Conservation (phyloP, 2,888 invertebrate genomes). For the Leptothorax acervorum region DNA sequence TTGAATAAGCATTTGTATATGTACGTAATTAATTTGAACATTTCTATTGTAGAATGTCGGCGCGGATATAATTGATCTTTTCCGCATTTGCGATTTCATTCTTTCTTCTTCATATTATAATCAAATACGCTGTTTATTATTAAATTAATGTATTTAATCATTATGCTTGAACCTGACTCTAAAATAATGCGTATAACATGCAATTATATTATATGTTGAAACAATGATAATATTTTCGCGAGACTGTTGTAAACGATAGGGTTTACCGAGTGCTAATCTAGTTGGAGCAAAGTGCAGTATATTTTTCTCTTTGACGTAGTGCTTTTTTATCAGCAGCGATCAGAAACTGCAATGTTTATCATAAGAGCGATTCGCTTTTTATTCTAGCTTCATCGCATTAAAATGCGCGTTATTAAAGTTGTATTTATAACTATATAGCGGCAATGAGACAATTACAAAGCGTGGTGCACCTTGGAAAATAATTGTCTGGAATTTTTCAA, state of each 20-base stretch:
- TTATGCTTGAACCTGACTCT: slow-evolving; percentile 7
- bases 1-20: slow-evolving; percentile 88
- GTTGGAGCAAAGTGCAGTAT: slow-evolving; percentile 69
- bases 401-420: not conserved
- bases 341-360: slow-evolving; percentile 30
- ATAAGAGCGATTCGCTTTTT: not conserved
- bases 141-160: not conserved
- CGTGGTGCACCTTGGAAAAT: not conserved
- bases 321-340: slow-evolving; percentile 59
- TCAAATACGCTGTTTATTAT: too few species aligned
- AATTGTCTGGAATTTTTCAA: not conserved
- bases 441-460: not conserved
- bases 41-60: not conserved
- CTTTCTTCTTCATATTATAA: not conserved
- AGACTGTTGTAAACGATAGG: slow-evolving; percentile 69
- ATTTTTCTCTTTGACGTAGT: slow-evolving; percentile 32
- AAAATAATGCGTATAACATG: slow-evolving; percentile 55
- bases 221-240: slow-evolving; percentile 43
- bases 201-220: slow-evolving; percentile 53
- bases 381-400: not conserved
- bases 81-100: slow-evolving; percentile 26
- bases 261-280: slow-evolving; percentile 73
- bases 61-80: not conserved
- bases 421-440: too few species aligned
- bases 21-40: slow-evolving; percentile 8